Base-by-base conservation (phyloP, 2,113 vertebrate genomes). In the Eidolon helvum region DNA sequence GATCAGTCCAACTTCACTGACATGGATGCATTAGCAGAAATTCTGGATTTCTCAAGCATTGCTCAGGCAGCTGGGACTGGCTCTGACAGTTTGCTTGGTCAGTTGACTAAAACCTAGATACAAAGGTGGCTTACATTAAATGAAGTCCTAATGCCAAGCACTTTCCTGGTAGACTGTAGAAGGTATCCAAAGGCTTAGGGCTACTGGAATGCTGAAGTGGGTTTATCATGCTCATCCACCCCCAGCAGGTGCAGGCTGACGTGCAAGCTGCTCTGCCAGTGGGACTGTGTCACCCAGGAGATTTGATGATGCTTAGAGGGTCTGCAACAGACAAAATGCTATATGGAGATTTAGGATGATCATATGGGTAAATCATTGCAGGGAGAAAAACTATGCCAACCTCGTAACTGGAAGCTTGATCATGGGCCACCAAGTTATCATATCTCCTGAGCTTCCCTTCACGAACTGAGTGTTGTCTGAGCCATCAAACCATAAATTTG, bases 331-430 rank as follows among this genome's bases (percentile, higher is more conserved):
- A 30, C 0, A 18, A 63, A 69, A 21, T 2, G 40, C 48, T 5
- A 33, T 2, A 0, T 14, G 48, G n/a, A 83, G 61, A 16, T 26
- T 8, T 0, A 10, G 18, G 40, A n/a, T 22, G 43, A 71, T 10
- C 40, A 45, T 21, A 3, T 1, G 1, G 48, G 24, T 0, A 65
- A n/a, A 40, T 38, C 19, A 16, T 40, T 10, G 43, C 28, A 45
- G 50, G 50, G 50, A 50, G 55, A 53, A 9, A n/a, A 30, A 6
- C 1, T 2, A 0, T 15, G 24, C n/a, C 61, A 40, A 40, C 7
- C 22, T 68, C 68, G 79, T 7, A 45, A 28, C 14, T 1, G 2
- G 35, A 55, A 84, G 16, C 48, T 87, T n/a, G 48, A 59, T 6
- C 10, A 4, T 1, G 2, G 48, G 74, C 59, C 86, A 15, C 30